Percentiles rank a stretch among this genome's conserved stretches.
phyloP scores from a whole-genome alignment of 2,113 vertebrate genomes.

The Rhineura floridana region DNA sequence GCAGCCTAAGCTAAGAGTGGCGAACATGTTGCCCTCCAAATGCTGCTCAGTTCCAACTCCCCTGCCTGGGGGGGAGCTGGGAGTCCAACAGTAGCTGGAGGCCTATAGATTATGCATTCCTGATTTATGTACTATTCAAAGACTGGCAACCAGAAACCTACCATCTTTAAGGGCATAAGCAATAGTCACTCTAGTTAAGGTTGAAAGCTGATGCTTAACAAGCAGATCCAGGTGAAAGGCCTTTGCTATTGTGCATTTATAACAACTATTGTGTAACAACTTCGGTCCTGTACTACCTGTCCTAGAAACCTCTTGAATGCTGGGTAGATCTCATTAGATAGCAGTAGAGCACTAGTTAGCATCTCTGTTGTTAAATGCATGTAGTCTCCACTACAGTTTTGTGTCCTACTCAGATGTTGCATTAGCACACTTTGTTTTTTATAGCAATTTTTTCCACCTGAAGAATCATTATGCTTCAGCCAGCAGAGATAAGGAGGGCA shows the following conservation, averaged over 20 bases:
- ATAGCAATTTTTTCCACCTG: background rate
- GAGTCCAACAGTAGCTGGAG: background rate
- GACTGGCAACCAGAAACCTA: background rate
- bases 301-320: no score
- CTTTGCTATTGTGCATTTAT: no score
- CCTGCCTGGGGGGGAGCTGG: no score
- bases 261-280: no score
- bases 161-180: constrained; percentile 28
- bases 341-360: no score
- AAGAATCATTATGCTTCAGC: no score
- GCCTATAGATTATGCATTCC: background rate
- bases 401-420: background rate
- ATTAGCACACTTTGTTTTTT: background rate
- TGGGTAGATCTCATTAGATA: no score
- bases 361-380: background rate
- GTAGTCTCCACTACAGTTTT: background rate
- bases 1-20: no score
- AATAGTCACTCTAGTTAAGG: background rate
- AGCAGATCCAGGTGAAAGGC: background rate
- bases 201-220: background rate
- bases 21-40: no score
- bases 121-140: constrained; percentile 21
- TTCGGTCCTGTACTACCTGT: no score
- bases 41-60: no score
- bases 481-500: background rate